These are phyloP conservation scores for Podabrus alpinus DNA, from an alignment of 2,888 invertebrate species.

Conservation along the genomic window DNA sequence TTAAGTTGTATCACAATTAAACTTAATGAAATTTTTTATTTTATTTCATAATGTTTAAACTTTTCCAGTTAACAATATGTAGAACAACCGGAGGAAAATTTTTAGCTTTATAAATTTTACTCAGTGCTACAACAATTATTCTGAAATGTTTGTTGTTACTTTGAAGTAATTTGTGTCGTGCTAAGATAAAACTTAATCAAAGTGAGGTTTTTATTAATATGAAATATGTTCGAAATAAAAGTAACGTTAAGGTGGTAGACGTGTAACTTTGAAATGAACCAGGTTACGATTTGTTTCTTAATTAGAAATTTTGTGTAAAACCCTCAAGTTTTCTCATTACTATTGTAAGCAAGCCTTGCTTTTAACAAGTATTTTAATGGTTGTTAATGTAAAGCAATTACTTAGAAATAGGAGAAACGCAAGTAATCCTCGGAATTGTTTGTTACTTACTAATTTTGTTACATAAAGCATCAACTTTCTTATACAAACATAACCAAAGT, in stretches of 20 bases:
- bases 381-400: background rate
- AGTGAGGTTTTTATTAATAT: background rate
- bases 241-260: background rate
- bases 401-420: background rate
- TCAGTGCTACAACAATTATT: background rate
- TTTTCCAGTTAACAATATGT: background rate
- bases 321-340: background rate
- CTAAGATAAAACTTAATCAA: background rate
- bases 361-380: background rate
- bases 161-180: background rate
- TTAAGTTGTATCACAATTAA: background rate
- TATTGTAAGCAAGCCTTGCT: background rate
- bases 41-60: background rate
- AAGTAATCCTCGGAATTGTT: background rate
- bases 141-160: background rate
- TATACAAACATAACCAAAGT: background rate
- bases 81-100: background rate
- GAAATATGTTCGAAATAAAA: background rate
- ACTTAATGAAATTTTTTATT: background rate
- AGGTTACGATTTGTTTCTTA: background rate
- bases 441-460: background rate
- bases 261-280: background rate
- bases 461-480: background rate
- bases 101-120: background rate
- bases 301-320: background rate